Evolutionary conservation across 1,140 invertebrate genomes (phyloP), one percentile per base, ranked within the genome.

Genomic region (Neodiprion virginianus): DNA sequence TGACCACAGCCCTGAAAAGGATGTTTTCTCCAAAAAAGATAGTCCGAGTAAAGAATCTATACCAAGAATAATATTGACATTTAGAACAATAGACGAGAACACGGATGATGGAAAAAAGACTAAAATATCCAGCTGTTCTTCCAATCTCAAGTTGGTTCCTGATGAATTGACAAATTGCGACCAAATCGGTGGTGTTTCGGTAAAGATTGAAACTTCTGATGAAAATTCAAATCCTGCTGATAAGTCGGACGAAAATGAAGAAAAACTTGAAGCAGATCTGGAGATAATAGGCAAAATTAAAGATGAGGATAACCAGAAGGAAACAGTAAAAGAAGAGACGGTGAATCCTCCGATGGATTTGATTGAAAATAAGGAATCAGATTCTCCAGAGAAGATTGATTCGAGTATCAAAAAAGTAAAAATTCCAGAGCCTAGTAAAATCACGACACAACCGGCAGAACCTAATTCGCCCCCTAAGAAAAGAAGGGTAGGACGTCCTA

Each of bases 11-110:
- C 8, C 14, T 4, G 53, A 53, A n/a, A 78, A 82, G 9, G 79
- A 83, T 10, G 72, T 53, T 50, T 71, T 0, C 69, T 67, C 69
- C 1, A 80, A 81, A 65, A 78, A 76, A 8, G 83, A 85, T 21
- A 69, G 17, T 69, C 7, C 49, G 0, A 84, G 83, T 40, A 88
- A 87, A 47, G 86, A 83, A 83, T 67, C 53, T 9, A 83, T 84
- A 75, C 84, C 85, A 3, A 78, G 88, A 48, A 88, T 89, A 48
- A 86, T 89, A 0, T 71, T 89, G 28, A 89, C 88, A 10, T 88
- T 89, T 71, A 82, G 87, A n/a, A 86, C 87, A 14, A 86, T 87
- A 48, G 86, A 89, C 69, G 87, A 88, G 69, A 88, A 87, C 48
- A 88, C 87, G 0, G 84, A 86, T 81, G 80, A 88, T 67, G 86